Evolutionary conservation across 2,113 vertebrate species (phyloP).

Genomic region (Hirundichthys speculiger): DNA sequence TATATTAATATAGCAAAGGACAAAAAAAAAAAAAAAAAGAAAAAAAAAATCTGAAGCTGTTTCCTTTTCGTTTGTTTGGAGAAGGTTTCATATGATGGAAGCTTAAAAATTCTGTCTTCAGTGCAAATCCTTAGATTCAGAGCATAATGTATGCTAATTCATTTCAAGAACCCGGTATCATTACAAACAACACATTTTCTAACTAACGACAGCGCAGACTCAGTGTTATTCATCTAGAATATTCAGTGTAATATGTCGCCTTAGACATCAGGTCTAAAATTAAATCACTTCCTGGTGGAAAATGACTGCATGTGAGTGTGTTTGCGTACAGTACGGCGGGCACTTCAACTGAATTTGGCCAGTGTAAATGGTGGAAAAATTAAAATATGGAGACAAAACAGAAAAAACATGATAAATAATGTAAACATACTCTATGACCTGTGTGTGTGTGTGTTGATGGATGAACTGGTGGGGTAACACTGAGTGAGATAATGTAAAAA

Average conservation of each 20-base stretch:
- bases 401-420: conserved; percentile 28
- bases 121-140: conserved; percentile 60
- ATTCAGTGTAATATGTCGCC: conserved; percentile 54
- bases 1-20: too few species aligned
- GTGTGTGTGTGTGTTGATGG: conserved; percentile 23
- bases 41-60: conserved; percentile 15
- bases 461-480: conserved; percentile 1
- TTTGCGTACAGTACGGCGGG: conserved; percentile 19
- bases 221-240: conserved; percentile 26
- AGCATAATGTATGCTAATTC: conserved; percentile 57
- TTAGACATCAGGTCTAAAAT: conserved; percentile 25
- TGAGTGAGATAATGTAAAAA: conserved; percentile 28
- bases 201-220: conserved; percentile 35
- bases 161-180: conserved; percentile 33
- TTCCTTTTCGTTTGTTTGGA: conserved; percentile 33
- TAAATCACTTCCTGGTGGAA: conserved; percentile 28
- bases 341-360: conserved; percentile 43
- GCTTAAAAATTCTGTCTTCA: conserved; percentile 57
- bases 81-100: conserved; percentile 45
- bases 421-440: conserved; percentile 58
- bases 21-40: background rate
- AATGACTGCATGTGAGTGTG: conserved; percentile 8
- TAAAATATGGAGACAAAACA: conserved; percentile 37
- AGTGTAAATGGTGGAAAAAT: conserved; percentile 46
- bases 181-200: conserved; percentile 43